Conservation (phyloP, 2,113 vertebrate species). For the Pogona vitticeps region DNA sequence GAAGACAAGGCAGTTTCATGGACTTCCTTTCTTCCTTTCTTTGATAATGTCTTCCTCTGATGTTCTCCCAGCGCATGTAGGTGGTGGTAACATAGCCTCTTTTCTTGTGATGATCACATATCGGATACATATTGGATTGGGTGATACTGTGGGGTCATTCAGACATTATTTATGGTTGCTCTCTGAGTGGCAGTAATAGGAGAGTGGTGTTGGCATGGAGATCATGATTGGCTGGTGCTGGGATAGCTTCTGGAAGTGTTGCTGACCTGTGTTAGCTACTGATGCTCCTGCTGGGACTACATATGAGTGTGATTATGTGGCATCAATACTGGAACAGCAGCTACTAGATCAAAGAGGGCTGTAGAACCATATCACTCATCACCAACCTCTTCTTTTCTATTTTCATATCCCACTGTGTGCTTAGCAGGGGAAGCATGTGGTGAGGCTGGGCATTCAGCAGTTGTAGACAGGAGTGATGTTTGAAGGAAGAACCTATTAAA, state of each 20-base stretch:
- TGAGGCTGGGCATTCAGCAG: neutral
- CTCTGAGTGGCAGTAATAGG: too few species aligned
- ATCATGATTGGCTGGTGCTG: neutral
- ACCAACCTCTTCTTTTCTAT: neutral
- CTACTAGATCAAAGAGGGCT: neutral
- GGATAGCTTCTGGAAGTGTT: neutral
- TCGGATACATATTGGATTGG: neutral
- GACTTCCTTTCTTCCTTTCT: neutral
- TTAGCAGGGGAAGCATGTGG: neutral
- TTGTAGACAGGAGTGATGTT: neutral
- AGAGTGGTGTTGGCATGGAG: neutral
- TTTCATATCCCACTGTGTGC: neutral
- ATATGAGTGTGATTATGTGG: neutral
- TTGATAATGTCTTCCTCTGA: neutral
- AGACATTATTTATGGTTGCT: neutral
- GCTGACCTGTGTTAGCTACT: neutral
- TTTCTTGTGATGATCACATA: neutral
- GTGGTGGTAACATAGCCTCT: neutral
- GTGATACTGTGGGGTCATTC: neutral
- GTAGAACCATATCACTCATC: neutral
- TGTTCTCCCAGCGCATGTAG: neutral
- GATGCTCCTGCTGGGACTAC: neutral
- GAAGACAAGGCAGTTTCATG: too few species aligned
- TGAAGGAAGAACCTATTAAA: too few species aligned
- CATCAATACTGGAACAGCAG: neutral